Evolutionary conservation across 2,888 invertebrate genomes (phyloP), one percentile per base, ranked within the genome.

Genomic region (Anthoptus insignis): DNA sequence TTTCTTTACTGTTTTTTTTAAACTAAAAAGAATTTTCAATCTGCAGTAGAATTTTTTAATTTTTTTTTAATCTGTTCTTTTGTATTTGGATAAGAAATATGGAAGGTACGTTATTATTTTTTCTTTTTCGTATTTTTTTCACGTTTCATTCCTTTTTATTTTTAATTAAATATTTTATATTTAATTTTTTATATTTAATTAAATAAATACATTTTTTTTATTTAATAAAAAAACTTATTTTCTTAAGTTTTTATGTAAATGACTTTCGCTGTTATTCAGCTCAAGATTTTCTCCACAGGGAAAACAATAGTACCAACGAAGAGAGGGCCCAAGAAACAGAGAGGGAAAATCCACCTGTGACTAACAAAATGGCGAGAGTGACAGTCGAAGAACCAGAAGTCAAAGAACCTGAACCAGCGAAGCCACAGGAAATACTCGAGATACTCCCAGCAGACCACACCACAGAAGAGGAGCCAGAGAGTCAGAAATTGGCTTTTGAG

Each of bases 41-140:
- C n/a, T n/a, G n/a, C n/a, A n/a, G n/a, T n/a, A n/a, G n/a, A n/a
- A n/a, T n/a, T n/a, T n/a, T n/a, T n/a, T n/a, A n/a, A n/a, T n/a
- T n/a, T n/a, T n/a, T n/a, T n/a, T n/a, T n/a, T n/a, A n/a, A n/a
- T n/a, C n/a, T n/a, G n/a, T n/a, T n/a, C n/a, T n/a, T n/a, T n/a
- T n/a, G n/a, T n/a, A n/a, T n/a, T n/a, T n/a, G n/a, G n/a, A n/a
- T n/a, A n/a, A n/a, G n/a, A n/a, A n/a, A 13, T 34, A n/a, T 19
- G 7, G 3, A 52, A 56, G 69, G 71, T 73, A 73, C 65, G 65
- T 66, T 66, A 56, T 73, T 47, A 59, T 61, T 59, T 74, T 50
- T 64, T 71, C 63, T 54, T 37, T 49, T 57, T 59, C 59, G 47
- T 19, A 64, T 59, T 66, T 16, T 45, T 47, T 54, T 59, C 29